Evolutionary conservation across 2,888 invertebrate genomes (phyloP), one percentile per base, ranked within the genome.

Genomic region (Tyria jacobaeae): DNA sequence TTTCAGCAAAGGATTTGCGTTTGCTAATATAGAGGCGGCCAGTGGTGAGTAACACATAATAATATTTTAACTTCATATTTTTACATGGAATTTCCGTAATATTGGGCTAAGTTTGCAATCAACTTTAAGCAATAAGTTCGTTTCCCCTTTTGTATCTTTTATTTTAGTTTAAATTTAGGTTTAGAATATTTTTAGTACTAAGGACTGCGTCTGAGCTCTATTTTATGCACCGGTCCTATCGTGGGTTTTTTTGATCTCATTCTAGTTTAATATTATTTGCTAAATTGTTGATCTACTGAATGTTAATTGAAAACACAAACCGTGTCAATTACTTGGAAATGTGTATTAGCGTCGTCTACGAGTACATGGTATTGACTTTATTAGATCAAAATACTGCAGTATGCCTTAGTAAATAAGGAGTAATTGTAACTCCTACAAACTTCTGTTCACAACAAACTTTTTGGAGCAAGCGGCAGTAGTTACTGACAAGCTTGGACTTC

Each of bases 1-100:
- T 52, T 96, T 97, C 83, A 96, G 96, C 80, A 97, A 97, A 82
- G 97, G 94, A 0, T 97, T 97, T 79, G 97, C 97, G 0, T 97
- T 97, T 82, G 96, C 97, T 34, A 97, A 96, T 81, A 95, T 96
- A 70, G 96, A 96, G 71, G 96, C 97, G 6, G 97, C 97, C 39
- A 95, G 94, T 73, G 94, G 94, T 94, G 78, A 86, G 87, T 62
- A 27, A 7, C 6, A 31, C 27, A 31, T 7, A 31, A 31, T 31
- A 31, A 31, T 31, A 31, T 6, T 31, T n/a, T n/a, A n/a, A n/a
- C n/a, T n/a, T n/a, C n/a, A n/a, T n/a, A n/a, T n/a, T n/a, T n/a
- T n/a, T n/a, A n/a, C n/a, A n/a, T n/a, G n/a, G n/a, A n/a, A n/a
- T n/a, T n/a, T n/a, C n/a, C n/a, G n/a, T n/a, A n/a, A n/a, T n/a